phyloP scores from a whole-genome alignment of 2,797 vertebrate genomes.

The Peromyscus nudipes region DNA sequence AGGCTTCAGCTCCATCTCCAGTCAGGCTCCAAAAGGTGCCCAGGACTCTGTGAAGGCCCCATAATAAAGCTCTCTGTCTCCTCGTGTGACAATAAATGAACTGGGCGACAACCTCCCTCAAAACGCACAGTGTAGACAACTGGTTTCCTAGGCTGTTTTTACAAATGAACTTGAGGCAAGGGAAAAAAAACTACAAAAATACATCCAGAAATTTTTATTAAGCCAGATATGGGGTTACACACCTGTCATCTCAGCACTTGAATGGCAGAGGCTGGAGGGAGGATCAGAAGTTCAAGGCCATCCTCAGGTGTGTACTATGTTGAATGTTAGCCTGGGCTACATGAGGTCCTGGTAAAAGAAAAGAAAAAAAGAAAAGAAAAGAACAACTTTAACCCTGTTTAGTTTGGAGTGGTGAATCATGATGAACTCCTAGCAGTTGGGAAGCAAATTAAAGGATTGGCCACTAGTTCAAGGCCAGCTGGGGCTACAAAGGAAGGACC shows the following conservation, averaged over 20 bases:
- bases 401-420: background rate
- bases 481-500: background rate
- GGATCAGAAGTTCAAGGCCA: background rate
- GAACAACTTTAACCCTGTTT: background rate
- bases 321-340: background rate
- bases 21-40: background rate
- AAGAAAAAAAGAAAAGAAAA: no score
- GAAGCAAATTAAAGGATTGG: background rate
- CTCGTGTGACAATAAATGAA: background rate
- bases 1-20: background rate
- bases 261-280: background rate
- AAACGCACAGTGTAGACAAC: background rate
- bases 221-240: background rate
- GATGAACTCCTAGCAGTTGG: background rate
- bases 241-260: background rate
- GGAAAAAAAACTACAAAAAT: background rate
- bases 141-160: background rate
- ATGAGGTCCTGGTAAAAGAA: background rate
- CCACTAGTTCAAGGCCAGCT: background rate
- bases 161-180: background rate
- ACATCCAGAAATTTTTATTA: background rate
- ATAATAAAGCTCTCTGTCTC: no score
- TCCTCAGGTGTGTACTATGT: background rate
- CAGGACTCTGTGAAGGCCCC: background rate
- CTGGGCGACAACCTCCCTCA: fast-evolving